These are phyloP conservation scores for Mormyrops boulengeri DNA, from an alignment of 2,797 vertebrate species.

Conservation along the genomic window DNA sequence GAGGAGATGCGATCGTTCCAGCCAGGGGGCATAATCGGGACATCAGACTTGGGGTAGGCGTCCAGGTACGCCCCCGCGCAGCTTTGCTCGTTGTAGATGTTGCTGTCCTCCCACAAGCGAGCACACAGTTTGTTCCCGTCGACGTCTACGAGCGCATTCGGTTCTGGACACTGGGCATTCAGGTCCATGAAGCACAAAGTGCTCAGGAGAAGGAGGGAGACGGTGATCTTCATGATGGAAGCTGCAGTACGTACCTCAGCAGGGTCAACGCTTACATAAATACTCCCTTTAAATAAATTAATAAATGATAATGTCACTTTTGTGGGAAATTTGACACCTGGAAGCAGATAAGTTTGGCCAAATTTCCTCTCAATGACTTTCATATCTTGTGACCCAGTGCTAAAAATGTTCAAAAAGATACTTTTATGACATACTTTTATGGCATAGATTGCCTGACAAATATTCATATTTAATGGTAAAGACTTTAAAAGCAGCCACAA, in stretches of 20 bases:
- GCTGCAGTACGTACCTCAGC: neutral
- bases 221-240: slow-evolving; percentile 31
- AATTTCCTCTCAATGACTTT: neutral
- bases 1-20: slow-evolving; percentile 53
- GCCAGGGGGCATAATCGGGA: slow-evolving; percentile 45
- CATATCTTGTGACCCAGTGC: neutral
- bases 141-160: neutral
- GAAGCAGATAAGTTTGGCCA: neutral
- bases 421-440: neutral
- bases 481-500: neutral
- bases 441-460: neutral
- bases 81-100: slow-evolving; percentile 60
- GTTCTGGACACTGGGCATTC: slow-evolving; percentile 46
- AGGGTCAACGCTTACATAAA: neutral
- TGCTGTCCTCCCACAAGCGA: slow-evolving; percentile 52
- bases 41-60: slow-evolving; percentile 29
- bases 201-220: slow-evolving; percentile 26
- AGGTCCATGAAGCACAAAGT: slow-evolving; percentile 29
- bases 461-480: neutral
- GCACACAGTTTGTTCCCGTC: slow-evolving; percentile 55
- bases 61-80: slow-evolving; percentile 43
- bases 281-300: neutral
- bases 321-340: slow-evolving; percentile 16
- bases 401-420: neutral
- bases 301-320: neutral